These are phyloP conservation scores for Zaprionus camerounensis DNA, from an alignment of 1,140 invertebrate species.

Conservation along the genomic window DNA sequence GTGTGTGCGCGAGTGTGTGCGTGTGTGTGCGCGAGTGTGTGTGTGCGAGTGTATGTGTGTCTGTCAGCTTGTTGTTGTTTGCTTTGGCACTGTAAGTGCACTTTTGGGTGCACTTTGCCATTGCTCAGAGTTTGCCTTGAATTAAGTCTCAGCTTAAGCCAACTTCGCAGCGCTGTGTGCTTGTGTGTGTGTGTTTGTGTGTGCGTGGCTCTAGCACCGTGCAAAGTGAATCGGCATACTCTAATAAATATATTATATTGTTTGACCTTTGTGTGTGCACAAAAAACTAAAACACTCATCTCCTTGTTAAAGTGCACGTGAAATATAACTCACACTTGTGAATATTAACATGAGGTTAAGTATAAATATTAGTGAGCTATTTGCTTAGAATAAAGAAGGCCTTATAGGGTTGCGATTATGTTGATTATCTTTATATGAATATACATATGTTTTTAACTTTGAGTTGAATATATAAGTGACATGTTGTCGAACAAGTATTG, in stretches of 20 bases:
- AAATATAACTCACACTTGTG: neutral
- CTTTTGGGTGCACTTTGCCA: constrained; percentile 71
- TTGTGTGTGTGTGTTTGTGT: neutral
- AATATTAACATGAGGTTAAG: neutral
- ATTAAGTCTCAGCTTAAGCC: constrained; percentile 47
- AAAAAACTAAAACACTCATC: neutral
- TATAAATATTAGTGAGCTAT: neutral
- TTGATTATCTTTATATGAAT: too few relatives aligned
- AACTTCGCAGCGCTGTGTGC: constrained; percentile 3
- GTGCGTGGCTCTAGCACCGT: neutral
- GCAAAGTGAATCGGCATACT: neutral
- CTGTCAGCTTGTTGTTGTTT: constrained; percentile 71
- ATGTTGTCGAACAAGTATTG: neutral
- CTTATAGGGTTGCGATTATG: too few relatives aligned
- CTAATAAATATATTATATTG: constrained; percentile 8
- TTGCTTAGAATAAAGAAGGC: too few relatives aligned
- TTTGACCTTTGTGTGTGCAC: neutral
- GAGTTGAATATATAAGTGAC: neutral
- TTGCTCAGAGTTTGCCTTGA: constrained; percentile 52
- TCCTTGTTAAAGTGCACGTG: neutral
- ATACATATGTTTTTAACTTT: neutral
- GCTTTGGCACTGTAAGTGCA: constrained; percentile 67
- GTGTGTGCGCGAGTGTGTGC: constrained; percentile 11
- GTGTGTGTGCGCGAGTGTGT: constrained; percentile 11
- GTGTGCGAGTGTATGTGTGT: constrained; percentile 18